A percentile compares a stretch with the other conserved stretches of the same genome.
These are phyloP conservation scores for Pogoniulus pusillus DNA, from an alignment of 2,797 vertebrate species.

Conservation along the genomic window DNA sequence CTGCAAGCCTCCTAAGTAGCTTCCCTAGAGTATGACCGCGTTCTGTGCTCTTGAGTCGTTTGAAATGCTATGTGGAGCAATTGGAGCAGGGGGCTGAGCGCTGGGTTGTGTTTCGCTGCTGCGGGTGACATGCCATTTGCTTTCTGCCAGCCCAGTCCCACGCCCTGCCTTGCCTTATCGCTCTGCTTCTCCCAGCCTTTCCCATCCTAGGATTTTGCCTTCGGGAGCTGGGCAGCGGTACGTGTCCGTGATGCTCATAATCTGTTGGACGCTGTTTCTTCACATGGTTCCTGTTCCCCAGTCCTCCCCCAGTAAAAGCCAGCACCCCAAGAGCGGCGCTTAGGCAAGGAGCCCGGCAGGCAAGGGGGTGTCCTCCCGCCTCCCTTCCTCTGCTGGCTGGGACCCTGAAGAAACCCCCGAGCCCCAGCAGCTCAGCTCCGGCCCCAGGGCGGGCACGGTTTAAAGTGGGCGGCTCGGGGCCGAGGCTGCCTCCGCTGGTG, in stretches of 20 bases:
- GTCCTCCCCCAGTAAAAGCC: accelerated
- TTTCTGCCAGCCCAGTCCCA: not conserved
- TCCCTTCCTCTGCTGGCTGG: not conserved
- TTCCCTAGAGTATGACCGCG: accelerated
- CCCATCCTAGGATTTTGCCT: no score
- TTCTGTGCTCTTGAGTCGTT: accelerated
- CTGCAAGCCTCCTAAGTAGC: accelerated
- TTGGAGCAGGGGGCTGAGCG: not conserved
- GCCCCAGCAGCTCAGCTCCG: not conserved
- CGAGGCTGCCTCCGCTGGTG: not conserved
- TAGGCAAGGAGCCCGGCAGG: not conserved
- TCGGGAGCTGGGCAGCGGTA: no score
- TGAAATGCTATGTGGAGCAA: accelerated
- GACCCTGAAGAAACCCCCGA: not conserved
- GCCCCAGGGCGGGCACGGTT: not conserved
- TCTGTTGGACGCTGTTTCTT: not conserved
- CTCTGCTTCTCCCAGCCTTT: no score
- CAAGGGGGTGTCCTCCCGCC: not conserved
- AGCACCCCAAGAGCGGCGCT: not conserved
- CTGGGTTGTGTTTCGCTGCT: no score
- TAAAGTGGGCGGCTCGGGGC: not conserved
- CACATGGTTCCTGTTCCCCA: not conserved
- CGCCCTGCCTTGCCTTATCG: not conserved
- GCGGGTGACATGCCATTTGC: accelerated
- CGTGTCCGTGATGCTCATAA: no score